A percentile compares a stretch with the other conserved stretches of the same genome.
These are phyloP conservation scores for Wasmannia auropunctata DNA, from an alignment of 1,140 invertebrate species.

Conservation along the genomic window DNA sequence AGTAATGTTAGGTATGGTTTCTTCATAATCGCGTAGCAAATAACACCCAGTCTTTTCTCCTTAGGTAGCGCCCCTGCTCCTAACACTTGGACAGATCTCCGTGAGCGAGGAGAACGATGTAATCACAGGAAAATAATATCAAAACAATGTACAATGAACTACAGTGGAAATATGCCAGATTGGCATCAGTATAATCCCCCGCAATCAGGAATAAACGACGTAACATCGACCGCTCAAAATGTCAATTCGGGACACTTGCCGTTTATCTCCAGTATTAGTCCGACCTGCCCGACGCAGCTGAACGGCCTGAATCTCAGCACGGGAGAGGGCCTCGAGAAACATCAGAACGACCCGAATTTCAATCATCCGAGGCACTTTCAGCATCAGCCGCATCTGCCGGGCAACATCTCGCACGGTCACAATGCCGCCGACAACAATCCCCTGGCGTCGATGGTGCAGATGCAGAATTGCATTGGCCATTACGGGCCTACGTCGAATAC, in stretches of 20 bases:
- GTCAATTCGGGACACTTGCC: conserved; percentile 69
- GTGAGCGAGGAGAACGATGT: conserved; percentile 46
- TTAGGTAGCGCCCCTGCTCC: conserved; percentile 65
- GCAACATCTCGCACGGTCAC: conserved; percentile 59
- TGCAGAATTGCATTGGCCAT: conserved; percentile 70
- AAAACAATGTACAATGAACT: conserved; percentile 77
- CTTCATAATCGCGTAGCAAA: background rate
- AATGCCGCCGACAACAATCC: conserved; percentile 57
- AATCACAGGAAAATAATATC: conserved; percentile 49
- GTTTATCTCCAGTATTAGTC: conserved; percentile 67
- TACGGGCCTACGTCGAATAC: conserved; percentile 62
- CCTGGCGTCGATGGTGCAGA: conserved; percentile 67
- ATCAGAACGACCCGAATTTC: conserved; percentile 64
- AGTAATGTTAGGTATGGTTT: background rate
- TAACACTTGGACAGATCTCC: conserved; percentile 21
- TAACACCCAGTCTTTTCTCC: conserved; percentile 22
- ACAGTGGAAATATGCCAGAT: conserved; percentile 73
- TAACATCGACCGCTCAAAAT: conserved; percentile 67
- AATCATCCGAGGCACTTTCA: conserved; percentile 72
- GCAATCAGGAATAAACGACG: conserved; percentile 64
- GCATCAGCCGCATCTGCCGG: conserved; percentile 51
- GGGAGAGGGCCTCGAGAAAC: conserved; percentile 64
- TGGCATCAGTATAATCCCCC: conserved; percentile 73
- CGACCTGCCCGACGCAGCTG: conserved; percentile 50
- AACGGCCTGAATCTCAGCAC: conserved; percentile 53